Evolutionary conservation across 2,888 invertebrate genomes (phyloP).

Genomic region (Plebejus anna): DNA sequence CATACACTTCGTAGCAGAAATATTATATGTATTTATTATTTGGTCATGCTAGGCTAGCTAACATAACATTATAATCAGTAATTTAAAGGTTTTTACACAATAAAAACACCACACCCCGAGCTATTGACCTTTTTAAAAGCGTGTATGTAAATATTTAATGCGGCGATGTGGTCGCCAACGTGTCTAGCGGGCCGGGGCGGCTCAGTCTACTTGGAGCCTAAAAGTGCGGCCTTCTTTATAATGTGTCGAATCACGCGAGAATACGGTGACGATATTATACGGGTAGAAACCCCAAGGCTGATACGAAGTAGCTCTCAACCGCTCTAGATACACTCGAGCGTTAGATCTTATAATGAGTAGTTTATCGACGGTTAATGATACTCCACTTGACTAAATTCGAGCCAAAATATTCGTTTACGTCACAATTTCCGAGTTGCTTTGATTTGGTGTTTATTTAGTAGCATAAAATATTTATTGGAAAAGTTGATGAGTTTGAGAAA

Average conservation of each 20-base stretch:
- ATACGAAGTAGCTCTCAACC: conserved; percentile 20
- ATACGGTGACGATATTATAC: conserved; percentile 7
- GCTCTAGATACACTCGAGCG: conserved; percentile 20
- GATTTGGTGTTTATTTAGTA: neutral
- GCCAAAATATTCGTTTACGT: conserved; percentile 17
- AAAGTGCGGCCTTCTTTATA: conserved; percentile 22
- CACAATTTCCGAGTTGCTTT: neutral
- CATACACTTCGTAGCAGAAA: neutral
- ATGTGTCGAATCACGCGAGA: conserved; percentile 27
- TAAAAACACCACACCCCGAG: conserved; percentile 10
- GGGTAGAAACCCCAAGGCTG: conserved; percentile 18
- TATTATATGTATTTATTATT: neutral
- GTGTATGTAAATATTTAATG: conserved; percentile 19
- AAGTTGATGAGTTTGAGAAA: neutral
- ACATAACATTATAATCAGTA: neutral
- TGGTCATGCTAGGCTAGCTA: neutral
- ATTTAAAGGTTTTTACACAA: neutral
- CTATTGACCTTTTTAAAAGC: conserved; percentile 22
- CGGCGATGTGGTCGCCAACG: neutral
- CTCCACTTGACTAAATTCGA: conserved; percentile 8
- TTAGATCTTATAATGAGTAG: conserved; percentile 28
- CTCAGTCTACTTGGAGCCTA: conserved; percentile 24
- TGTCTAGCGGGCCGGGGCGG: neutral
- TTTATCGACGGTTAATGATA: conserved; percentile 21
- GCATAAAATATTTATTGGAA: neutral